phyloP scores from a whole-genome alignment of 2,797 vertebrate genomes.

The Diglossa cyanea region DNA sequence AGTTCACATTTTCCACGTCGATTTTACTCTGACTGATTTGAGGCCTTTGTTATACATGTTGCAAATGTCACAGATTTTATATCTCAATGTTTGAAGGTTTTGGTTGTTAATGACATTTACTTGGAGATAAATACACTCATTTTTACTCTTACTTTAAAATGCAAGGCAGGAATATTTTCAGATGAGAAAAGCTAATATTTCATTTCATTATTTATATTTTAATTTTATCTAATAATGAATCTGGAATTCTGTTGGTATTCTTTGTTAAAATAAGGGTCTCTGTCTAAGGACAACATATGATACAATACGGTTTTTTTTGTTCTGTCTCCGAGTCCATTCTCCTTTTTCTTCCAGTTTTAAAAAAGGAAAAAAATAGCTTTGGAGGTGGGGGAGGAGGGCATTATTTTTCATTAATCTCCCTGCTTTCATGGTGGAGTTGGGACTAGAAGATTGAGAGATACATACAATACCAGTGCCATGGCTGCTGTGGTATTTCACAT shows the following conservation, averaged over 20 bases:
- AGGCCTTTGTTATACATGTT: neutral
- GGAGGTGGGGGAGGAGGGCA: rapidly evolving
- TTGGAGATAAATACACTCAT: neutral
- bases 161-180: neutral
- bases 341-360: neutral
- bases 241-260: neutral
- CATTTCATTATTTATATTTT: neutral
- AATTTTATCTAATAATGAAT: neutral
- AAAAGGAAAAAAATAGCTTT: neutral
- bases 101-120: neutral
- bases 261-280: neutral
- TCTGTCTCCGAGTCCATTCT: neutral
- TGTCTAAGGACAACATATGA: neutral
- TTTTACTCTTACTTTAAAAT: neutral
- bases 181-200: neutral
- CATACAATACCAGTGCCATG: neutral
- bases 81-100: neutral
- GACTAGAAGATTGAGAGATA: neutral
- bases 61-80: constrained; percentile 24
- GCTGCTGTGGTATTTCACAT: neutral
- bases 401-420: neutral
- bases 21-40: constrained; percentile 5
- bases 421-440: neutral
- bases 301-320: neutral
- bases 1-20: neutral